phyloP scores from a whole-genome alignment of 2,797 vertebrate genomes.

The Leptatherina wallacei region DNA sequence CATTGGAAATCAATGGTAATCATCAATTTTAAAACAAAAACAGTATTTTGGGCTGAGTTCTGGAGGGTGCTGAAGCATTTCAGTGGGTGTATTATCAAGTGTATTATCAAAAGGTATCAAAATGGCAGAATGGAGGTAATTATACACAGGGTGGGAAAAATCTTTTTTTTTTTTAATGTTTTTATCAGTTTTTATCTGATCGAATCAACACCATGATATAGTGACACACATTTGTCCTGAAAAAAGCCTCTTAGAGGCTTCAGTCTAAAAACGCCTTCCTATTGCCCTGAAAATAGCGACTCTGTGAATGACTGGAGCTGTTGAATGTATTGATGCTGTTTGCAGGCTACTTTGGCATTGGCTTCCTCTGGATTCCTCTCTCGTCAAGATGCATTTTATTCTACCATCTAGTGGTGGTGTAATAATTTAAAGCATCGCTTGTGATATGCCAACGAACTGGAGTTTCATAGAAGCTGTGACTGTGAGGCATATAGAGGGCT shows the following conservation, averaged over 20 bases:
- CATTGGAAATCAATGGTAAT: too few species aligned
- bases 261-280: slow-evolving; percentile 10
- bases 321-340: slow-evolving; percentile 36
- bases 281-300: slow-evolving; percentile 30
- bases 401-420: slow-evolving; percentile 41
- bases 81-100: too few species aligned
- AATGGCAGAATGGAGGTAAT: too few species aligned
- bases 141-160: background rate
- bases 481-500: slow-evolving; percentile 43
- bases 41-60: too few species aligned
- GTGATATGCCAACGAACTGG: slow-evolving; percentile 31
- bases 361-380: slow-evolving; percentile 20
- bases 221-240: slow-evolving; percentile 15
- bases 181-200: too few species aligned
- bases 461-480: slow-evolving; percentile 46
- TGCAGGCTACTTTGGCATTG: slow-evolving; percentile 6
- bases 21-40: too few species aligned
- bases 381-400: slow-evolving; percentile 54
- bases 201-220: slow-evolving; percentile 18
- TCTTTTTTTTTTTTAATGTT: too few species aligned
- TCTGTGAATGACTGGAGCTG: slow-evolving; percentile 34
- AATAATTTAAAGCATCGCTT: slow-evolving; percentile 48
- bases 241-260: slow-evolving; percentile 13
- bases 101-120: too few species aligned
- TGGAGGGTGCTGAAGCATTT: too few species aligned